phyloP scores from a whole-genome alignment of 2,888 invertebrate species.

The Opisthograptis luteolata region DNA sequence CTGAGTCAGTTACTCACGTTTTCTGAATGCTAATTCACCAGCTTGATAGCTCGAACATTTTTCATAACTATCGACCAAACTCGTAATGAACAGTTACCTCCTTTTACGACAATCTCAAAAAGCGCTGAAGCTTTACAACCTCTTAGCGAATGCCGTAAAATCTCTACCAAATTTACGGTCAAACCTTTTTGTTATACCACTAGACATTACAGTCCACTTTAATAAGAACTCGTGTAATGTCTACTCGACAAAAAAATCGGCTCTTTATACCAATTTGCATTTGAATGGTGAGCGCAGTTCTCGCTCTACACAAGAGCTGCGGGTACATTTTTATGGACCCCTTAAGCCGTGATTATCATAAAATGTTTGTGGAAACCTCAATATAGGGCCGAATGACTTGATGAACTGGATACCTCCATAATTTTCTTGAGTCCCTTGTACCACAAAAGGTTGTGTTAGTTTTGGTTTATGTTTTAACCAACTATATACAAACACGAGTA shows the following conservation, averaged over 20 bases:
- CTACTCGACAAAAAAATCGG: conserved; percentile 63
- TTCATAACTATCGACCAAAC: conserved; percentile 34
- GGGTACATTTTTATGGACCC: conserved; percentile 58
- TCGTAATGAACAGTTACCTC: conserved; percentile 47
- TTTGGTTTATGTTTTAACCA: neutral
- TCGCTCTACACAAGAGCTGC: conserved; percentile 47
- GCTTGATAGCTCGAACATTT: conserved; percentile 26
- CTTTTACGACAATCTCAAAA: conserved; percentile 55
- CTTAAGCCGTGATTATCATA: conserved; percentile 64
- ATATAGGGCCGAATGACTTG: conserved; percentile 53
- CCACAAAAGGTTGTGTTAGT: neutral
- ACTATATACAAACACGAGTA: too few relatives aligned
- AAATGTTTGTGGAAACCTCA: conserved; percentile 62
- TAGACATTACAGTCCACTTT: conserved; percentile 53
- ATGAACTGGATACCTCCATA: conserved; percentile 48
- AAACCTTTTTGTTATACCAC: conserved; percentile 56
- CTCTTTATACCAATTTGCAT: conserved; percentile 66
- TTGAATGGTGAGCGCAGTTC: conserved; percentile 58
- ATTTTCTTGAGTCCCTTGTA: conserved; percentile 21
- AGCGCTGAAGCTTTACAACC: conserved; percentile 52
- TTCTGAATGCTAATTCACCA: conserved; percentile 25
- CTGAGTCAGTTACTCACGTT: conserved; percentile 1
- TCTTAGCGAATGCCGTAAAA: conserved; percentile 54
- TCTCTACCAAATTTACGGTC: conserved; percentile 50
- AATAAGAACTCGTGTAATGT: conserved; percentile 52